Evolutionary conservation across 2,797 vertebrate species (phyloP), one percentile per base, ranked within the genome.

Genomic region (Phaenicophaeus curvirostris): DNA sequence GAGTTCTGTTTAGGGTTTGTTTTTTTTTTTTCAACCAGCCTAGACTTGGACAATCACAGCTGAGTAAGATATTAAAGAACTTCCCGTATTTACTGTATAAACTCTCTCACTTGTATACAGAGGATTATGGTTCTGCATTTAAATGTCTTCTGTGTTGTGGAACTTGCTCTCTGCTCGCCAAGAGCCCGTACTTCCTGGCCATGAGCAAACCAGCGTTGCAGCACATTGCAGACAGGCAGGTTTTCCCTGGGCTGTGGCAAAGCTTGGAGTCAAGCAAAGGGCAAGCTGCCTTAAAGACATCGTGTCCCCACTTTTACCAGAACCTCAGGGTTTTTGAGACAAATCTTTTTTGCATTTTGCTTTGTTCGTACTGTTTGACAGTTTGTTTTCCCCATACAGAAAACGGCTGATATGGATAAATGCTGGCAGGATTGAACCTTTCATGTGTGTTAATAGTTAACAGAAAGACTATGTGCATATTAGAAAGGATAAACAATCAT

Each of bases 401-500:
- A 90, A 68, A 71, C n/a, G 72, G 62, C 54, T 72, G n/a, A 24
- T 75, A 2, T 62, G 87, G 66, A 18, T 78, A 91, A 78, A 44
- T 27, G 54, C 54, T 81, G 66, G 31, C 5, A 39, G 78, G 59
- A 11, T 25, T 83, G 82, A 81, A 77, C 57, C 76, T 78, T 86
- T 69, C 50, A 19, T 8, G 51, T 67, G 72, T 59, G 89, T 95
- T 95, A 94, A 95, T 91, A 69, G 93, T 95, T 95, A 95, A 95
- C 95, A 89, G 66, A 68, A 94, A 79, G 79, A 33, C 53, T 81
- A 6, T 85, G 90, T 58, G 75, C 15, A 3, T 62, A 39, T 75
- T 85, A 33, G 67, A 7, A 71, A 87, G 83, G 77, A 81, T 67
- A 91, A 94, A 86, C 88, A 93, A 91, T 73, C 82, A 39, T 3